A percentile compares a stretch with the other conserved stretches of the same genome.
Conservation (phyloP, 2,888 invertebrate genomes). For the Drosophila phalerata region DNA sequence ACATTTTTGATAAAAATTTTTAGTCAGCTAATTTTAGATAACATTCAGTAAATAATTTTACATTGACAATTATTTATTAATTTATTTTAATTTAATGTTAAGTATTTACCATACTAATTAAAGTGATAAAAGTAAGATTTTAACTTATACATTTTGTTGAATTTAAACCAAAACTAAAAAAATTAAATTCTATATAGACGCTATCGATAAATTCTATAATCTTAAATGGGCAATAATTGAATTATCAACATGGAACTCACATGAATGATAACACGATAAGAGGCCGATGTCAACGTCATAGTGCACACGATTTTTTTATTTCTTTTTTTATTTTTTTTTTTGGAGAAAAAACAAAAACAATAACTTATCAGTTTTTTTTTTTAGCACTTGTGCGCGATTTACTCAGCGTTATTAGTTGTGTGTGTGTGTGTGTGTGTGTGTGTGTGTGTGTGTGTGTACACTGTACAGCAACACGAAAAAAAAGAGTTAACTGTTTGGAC, state of each 20-base stretch:
- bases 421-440: neutral
- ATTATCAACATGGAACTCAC: constrained; percentile 59
- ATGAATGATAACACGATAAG: constrained; percentile 64
- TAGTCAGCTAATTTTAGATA: no score
- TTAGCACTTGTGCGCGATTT: constrained; percentile 50
- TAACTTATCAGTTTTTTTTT: constrained; percentile 56
- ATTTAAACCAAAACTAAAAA: no score
- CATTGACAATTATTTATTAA: no score
- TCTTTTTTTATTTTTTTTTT: constrained; percentile 3
- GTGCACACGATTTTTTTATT: constrained; percentile 20
- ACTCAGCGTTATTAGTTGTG: constrained; percentile 2
- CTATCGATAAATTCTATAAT: constrained; percentile 30
- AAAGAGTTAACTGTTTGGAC: constrained; percentile 49
- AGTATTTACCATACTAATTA: no score
- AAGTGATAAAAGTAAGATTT: no score
- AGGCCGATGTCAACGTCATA: constrained; percentile 27
- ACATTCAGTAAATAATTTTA: no score
- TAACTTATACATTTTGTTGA: no score
- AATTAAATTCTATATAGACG: no score
- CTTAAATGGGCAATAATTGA: constrained; percentile 52
- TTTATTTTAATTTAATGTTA: no score
- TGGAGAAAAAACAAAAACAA: constrained; percentile 21
- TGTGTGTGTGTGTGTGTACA: neutral
- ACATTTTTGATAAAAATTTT: no score
- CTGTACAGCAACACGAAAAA: constrained; percentile 4